Evolutionary conservation across 2,113 vertebrate genomes (phyloP), one percentile per base, ranked within the genome.

Genomic region (Lagopus leucura): DNA sequence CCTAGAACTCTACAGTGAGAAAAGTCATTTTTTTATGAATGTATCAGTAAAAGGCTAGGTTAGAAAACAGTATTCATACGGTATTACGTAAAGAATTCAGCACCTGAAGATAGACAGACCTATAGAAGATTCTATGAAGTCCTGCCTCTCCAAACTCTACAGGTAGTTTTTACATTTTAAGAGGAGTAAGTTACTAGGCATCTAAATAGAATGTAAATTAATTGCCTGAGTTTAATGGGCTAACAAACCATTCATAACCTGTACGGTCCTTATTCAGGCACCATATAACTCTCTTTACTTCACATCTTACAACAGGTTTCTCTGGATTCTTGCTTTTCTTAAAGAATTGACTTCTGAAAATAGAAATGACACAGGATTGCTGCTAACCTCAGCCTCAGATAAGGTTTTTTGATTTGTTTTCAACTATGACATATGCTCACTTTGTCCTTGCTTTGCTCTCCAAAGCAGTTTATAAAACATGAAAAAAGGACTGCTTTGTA

Each of bases 371-470:
- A 90, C 12, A 30, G 47, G 78, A 58, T 27, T 6, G 3, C 47
- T 0, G 0, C 48, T 73, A 86, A 87, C 72, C 60, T 63, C 71
- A 90, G 90, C 63, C 91, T 83, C 52, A 61, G 55, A 64, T 91
- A 89, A 74, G 28, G 57, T 84, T 32, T 95, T 97, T 88, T 96
- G 93, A 96, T 94, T 95, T 93, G 67, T 71, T 89, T 97, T 96
- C 77, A 96, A 36, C 66, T 61, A 86, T 92, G 95, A 97, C 73
- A 94, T 57, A 81, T n/a, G 73, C 40, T 95, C 45, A 64, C 48
- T 61, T 65, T 50, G 94, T 95, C 97, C 97, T 97, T 97, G 93
- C 74, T 87, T 94, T 93, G 48, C 87, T 97, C 93, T 96, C 92
- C 86, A 88, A 89, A 90, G 83, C 55, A 94, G 81, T 96, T 88